Percentiles rank a stretch among this genome's conserved stretches.
phyloP scores from a whole-genome alignment of 2,797 vertebrate genomes.

The Rhinogobio ventralis region DNA sequence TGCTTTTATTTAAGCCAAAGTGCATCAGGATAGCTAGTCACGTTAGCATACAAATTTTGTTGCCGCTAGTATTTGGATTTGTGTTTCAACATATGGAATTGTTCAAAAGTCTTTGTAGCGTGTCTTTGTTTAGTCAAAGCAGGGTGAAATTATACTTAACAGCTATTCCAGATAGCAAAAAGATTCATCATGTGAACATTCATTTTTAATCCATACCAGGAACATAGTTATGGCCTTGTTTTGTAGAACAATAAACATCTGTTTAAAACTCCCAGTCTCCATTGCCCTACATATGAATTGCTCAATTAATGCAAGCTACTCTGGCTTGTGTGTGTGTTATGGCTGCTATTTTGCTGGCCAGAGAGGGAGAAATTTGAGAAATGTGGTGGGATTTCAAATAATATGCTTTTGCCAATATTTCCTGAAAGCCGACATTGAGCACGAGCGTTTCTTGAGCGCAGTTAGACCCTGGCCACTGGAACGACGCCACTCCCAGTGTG shows the following conservation, averaged over 20 bases:
- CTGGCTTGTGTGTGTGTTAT: constrained; percentile 41
- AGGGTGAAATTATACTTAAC: constrained; percentile 12
- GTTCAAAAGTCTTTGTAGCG: constrained; percentile 7
- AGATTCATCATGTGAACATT: constrained; percentile 34
- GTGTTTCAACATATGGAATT: constrained; percentile 45
- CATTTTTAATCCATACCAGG: background rate
- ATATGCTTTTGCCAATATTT: constrained; percentile 79
- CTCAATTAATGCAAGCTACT: constrained; percentile 41
- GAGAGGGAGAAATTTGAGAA: constrained; percentile 79
- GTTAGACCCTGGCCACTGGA: constrained; percentile 49
- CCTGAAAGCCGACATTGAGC: constrained; percentile 82
- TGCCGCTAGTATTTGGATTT: constrained; percentile 17
- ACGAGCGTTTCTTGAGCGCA: constrained; percentile 59
- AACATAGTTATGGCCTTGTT: constrained; percentile 62
- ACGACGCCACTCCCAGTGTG: constrained; percentile 61
- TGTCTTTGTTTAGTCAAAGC: constrained; percentile 22
- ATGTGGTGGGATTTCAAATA: constrained; percentile 77
- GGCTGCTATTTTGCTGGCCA: constrained; percentile 63
- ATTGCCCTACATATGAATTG: constrained; percentile 55
- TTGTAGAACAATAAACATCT: constrained; percentile 76
- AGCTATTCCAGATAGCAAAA: constrained; percentile 28
- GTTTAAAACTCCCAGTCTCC: constrained; percentile 69
- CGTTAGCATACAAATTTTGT: constrained; percentile 55
- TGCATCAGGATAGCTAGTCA: constrained; percentile 53
- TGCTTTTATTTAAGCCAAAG: constrained; percentile 53